These are phyloP conservation scores for Columba janthina DNA, from an alignment of 2,113 vertebrate genomes.

Conservation along the genomic window DNA sequence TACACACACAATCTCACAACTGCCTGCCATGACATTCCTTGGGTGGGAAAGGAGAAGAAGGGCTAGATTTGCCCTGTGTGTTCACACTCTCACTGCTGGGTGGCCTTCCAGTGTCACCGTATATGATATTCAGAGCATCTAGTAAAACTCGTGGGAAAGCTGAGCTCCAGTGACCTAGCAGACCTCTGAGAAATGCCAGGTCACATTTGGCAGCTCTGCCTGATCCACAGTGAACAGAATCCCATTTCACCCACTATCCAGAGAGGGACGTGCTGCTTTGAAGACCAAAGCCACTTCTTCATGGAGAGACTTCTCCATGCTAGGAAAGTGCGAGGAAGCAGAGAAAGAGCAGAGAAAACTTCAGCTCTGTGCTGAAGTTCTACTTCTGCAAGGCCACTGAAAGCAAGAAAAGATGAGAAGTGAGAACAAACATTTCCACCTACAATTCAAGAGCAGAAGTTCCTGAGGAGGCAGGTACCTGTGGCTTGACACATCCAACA, in stretches of 20 bases:
- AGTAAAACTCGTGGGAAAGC: not conserved
- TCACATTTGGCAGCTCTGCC: not conserved
- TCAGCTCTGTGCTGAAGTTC: not conserved
- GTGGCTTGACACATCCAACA: not conserved
- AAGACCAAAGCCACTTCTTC: not conserved
- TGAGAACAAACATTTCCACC: not conserved
- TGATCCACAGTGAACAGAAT: not conserved
- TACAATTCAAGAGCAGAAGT: not conserved
- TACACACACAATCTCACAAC: not conserved
- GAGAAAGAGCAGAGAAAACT: not conserved
- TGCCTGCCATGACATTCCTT: not conserved
- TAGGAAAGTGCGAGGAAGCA: not conserved
- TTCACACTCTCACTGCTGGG: not conserved
- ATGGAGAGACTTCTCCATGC: not conserved
- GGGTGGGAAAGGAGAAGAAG: not conserved
- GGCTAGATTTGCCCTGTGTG: not conserved
- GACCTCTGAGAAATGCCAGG: not conserved
- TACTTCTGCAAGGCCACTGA: not conserved
- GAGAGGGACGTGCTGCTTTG: not conserved
- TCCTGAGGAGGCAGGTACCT: not conserved
- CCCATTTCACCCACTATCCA: not conserved
- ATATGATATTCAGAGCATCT: not conserved
- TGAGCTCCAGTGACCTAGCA: slow-evolving; percentile 5
- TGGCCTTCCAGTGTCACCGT: not conserved
- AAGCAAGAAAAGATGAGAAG: not conserved